Percentiles rank a stretch among this genome's conserved stretches.
phyloP scores from a whole-genome alignment of 30 jellyfish, hydroid and myxozoan species.

The Aurelia sp. region DNA sequence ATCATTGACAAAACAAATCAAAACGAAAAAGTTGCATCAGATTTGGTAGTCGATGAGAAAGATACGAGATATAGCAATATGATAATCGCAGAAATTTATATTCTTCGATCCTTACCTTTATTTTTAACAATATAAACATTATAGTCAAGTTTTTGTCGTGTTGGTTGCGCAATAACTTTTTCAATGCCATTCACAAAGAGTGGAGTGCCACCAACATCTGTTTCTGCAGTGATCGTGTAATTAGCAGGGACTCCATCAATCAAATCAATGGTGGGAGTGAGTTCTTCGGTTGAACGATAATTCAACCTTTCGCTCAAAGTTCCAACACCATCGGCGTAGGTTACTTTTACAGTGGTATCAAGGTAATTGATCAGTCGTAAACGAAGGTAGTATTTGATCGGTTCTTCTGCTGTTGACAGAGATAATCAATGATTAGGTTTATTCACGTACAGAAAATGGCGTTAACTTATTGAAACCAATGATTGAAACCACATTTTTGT shows the following conservation, averaged over 20 bases:
- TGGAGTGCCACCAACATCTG: slow-evolving; percentile 12
- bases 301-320: slow-evolving; percentile 35
- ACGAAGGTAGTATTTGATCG: slow-evolving; percentile 59
- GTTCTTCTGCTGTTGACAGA: slow-evolving; percentile 23
- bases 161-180: slow-evolving; percentile 32
- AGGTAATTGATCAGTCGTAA: slow-evolving; percentile 77
- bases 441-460: no score
- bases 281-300: slow-evolving; percentile 28
- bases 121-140: slow-evolving; percentile 41
- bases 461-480: no score
- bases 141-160: slow-evolving; percentile 35
- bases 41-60: no score
- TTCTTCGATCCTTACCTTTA: slow-evolving; percentile 35
- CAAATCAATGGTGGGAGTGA: slow-evolving; percentile 41
- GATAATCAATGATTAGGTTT: background rate
- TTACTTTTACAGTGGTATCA: slow-evolving; percentile 43
- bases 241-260: slow-evolving; percentile 49
- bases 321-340: slow-evolving; percentile 44
- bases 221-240: slow-evolving; percentile 53
- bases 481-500: no score
- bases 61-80: no score
- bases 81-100: no score
- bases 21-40: no score
- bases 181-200: slow-evolving; percentile 62
- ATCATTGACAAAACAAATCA: no score